phyloP scores from a whole-genome alignment of 1,140 invertebrate species.

The Drosophila albomicans region DNA sequence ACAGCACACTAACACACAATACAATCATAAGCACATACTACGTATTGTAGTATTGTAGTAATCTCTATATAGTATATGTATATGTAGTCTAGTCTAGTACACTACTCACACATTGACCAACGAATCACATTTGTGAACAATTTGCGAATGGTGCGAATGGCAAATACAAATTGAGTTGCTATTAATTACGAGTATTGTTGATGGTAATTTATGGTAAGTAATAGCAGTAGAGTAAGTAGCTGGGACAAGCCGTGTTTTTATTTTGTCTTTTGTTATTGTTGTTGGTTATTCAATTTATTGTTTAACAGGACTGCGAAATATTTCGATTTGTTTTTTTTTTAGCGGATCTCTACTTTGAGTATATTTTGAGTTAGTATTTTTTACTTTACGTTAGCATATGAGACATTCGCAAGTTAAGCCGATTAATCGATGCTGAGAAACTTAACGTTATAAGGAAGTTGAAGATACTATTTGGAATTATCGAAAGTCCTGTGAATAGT shows the following conservation, averaged over 20 bases:
- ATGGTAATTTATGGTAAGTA: conserved; percentile 1
- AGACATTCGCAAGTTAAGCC: conserved; percentile 79
- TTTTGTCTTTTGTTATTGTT: conserved; percentile 5
- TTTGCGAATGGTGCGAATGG: conserved; percentile 38
- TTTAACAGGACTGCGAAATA: conserved; percentile 5
- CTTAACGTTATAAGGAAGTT: background rate
- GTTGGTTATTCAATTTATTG: background rate
- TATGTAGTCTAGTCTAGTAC: conserved; percentile 22
- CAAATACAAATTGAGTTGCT: conserved; percentile 18
- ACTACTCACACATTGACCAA: conserved; percentile 36
- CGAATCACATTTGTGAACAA: conserved; percentile 39
- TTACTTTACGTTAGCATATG: conserved; percentile 47
- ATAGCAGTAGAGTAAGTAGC: conserved; percentile 25
- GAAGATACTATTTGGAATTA: conserved; percentile 13
- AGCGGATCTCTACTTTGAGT: conserved; percentile 34
- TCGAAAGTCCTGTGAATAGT: conserved; percentile 47
- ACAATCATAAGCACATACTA: conserved; percentile 24
- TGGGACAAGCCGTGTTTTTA: conserved; percentile 31
- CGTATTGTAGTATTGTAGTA: conserved; percentile 6
- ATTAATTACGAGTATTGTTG: conserved; percentile 30
- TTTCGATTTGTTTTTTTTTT: background rate
- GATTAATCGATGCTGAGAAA: conserved; percentile 52
- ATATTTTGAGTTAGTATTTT: conserved; percentile 28
- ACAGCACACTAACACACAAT: conserved; percentile 13
- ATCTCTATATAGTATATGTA: background rate